Evolutionary conservation across 2,797 vertebrate species (phyloP), one percentile per base, ranked within the genome.

Genomic region (Antrozous pallidus): DNA sequence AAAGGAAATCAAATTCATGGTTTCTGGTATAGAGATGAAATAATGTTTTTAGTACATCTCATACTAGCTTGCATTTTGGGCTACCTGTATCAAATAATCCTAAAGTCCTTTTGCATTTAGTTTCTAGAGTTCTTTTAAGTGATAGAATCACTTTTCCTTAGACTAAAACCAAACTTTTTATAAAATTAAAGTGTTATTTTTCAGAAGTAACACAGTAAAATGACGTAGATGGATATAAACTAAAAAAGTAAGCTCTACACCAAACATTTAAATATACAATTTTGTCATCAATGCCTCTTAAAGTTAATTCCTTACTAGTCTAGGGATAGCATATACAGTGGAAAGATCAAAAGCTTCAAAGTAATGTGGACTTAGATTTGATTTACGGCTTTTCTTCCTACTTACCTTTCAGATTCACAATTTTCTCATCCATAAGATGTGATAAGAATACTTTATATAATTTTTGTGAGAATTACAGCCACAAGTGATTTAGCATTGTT

Each of bases 81-180:
- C 10, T 56, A 49, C n/a, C 22, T 91, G 26, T 36, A 71, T 42
- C 38, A 71, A 90, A 67, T 71, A 36, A 75, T 70, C 49, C 12
- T 58, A 49, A 88, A 80, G 6, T 85, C 28, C 14, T 75, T 87
- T 90, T 56, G 63, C 71, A 84, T 70, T 8, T 38, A 58, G n/a
- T 10, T 90, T 88, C 16, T 49, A 91, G n/a, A 84, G 4, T 90
- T 6, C 36, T 73, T 84, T 95, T 65, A 58, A 80, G 16, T 40
- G 24, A 42, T 28, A 54, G 38, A 90, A 88, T 92, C 51, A 85
- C 16, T 61, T 95, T 92, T 22, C 36, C 17, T 95, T 54, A 79
- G 17, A 81, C 13, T 90, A 67, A 78, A 94, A 75, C 75, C 26
- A 45, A 92, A 82, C 8, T 82, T 4, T 78, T 88, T 58, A 18